Evolutionary conservation across 2,113 vertebrate species (phyloP).

Genomic region (Atlantisia rogersi): DNA sequence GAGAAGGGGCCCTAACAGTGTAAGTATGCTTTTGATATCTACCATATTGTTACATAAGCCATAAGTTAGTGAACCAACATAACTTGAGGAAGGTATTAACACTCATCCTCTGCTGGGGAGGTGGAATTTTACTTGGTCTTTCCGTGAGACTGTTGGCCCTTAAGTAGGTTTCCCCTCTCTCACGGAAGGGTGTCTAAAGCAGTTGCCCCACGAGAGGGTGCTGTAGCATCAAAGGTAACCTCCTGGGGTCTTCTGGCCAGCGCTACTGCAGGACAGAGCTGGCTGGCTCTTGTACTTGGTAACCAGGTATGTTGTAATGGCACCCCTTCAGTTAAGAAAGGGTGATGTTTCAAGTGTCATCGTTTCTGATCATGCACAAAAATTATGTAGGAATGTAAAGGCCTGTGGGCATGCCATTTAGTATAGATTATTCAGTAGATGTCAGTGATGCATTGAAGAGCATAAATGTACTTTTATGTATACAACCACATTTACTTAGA

Average conservation of each 20-base stretch:
- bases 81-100: not conserved
- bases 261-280: not conserved
- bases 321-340: not conserved
- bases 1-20: not conserved
- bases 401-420: not conserved
- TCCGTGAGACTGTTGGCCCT: not conserved
- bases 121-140: not conserved
- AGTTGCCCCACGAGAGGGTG: slow-evolving; percentile 37
- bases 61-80: not conserved
- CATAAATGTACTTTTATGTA: no score
- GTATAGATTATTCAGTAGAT: slow-evolving; percentile 23
- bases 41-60: not conserved
- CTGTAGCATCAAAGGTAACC: not conserved
- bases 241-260: not conserved
- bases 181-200: not conserved
- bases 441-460: not conserved
- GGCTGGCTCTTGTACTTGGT: not conserved
- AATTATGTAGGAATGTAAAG: not conserved
- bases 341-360: not conserved
- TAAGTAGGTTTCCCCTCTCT: not conserved
- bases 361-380: rapidly evolving
- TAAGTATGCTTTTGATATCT: not conserved
- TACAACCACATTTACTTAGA: not conserved
- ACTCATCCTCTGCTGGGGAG: not conserved
- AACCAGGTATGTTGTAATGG: not conserved